Base-by-base conservation (phyloP, 2,888 invertebrate genomes). In the Boloria euphrosyne region DNA sequence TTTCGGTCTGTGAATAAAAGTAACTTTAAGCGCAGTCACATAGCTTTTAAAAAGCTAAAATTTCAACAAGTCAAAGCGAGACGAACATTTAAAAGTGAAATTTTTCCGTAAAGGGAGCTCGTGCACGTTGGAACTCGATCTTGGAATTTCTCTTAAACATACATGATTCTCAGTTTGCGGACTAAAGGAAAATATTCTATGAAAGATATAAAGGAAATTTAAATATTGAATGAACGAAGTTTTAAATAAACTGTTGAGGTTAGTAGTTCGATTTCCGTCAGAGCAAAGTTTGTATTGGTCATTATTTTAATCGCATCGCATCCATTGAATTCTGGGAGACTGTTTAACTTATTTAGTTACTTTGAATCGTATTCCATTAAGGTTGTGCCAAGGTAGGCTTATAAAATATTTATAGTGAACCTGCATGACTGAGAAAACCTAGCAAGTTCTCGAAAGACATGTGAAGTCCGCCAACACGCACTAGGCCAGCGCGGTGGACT, bases 111-210 rank as follows among this genome's bases (percentile, higher is more conserved):
- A 71, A 69, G 68, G 59, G 67, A 70, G 65, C 67, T 70, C 69
- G 70, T 71, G 71, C 73, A 75, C 73, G 76, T 76, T 69, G 69
- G 77, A 74, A 73, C 77, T 75, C 78, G 80, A 80, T 78, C 76
- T 78, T 74, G 73, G 72, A 73, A 72, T 73, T 70, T 75, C 72
- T 66, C 70, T 81, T 80, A 84, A 84, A 85, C 82, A 83, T 83
- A 85, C 84, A 82, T 78, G 80, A 78, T 82, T 80, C 76, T 76
- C 78, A 82, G 80, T 83, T 81, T 76, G 74, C 78, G 81, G 50
- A 66, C 68, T 69, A 69, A 80, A 82, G 83, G 85, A 86, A 88
- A 84, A 88, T 89, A 89, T 87, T 86, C 86, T 79, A 87, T 87
- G 31, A 31, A 58, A 58, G 22, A 59, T 17, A 59, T 13, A 49